A percentile compares a stretch with the other conserved stretches of the same genome.
Evolutionary conservation across 1,140 invertebrate genomes (phyloP).

Genomic region (Zaprionus vittiger): DNA sequence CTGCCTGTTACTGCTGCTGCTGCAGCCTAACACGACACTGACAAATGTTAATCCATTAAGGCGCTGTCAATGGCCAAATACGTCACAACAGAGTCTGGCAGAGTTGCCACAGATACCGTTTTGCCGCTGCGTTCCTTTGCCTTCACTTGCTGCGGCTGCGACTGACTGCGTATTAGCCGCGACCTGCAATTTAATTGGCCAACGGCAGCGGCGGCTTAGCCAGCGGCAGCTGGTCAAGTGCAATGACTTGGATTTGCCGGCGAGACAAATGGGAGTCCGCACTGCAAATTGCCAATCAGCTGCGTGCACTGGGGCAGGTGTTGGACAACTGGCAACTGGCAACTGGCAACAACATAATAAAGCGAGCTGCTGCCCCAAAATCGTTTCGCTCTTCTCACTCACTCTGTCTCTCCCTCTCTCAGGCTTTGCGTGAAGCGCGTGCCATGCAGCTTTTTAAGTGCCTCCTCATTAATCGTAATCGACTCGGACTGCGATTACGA

Average conservation of each 20-base stretch:
- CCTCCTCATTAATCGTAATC: slow-evolving; percentile 80
- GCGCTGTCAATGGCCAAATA: slow-evolving; percentile 83
- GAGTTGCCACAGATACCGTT: slow-evolving; percentile 1
- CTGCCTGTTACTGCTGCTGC: slow-evolving; percentile 22
- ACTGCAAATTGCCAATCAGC: slow-evolving; percentile 81
- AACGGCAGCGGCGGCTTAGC: slow-evolving; percentile 32
- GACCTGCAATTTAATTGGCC: slow-evolving; percentile 51
- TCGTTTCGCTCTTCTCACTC: background rate
- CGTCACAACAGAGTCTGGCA: slow-evolving; percentile 63
- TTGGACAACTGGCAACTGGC: slow-evolving; percentile 61
- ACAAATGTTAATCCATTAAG: slow-evolving; percentile 84
- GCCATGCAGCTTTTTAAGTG: slow-evolving; percentile 71
- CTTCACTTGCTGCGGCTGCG: background rate
- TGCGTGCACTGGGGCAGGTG: slow-evolving; percentile 70
- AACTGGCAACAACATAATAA: slow-evolving; percentile 66
- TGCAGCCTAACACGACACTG: slow-evolving; percentile 78
- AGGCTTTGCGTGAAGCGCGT: slow-evolving; percentile 69
- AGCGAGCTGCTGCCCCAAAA: slow-evolving; percentile 5
- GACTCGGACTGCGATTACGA: slow-evolving; percentile 15
- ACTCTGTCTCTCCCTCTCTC: background rate
- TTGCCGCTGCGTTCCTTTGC: background rate
- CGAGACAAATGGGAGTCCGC: slow-evolving; percentile 45
- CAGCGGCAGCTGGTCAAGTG: slow-evolving; percentile 46
- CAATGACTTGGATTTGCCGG: slow-evolving; percentile 46
- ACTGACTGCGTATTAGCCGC: slow-evolving; percentile 45